Conservation (phyloP, 30 jellyfish, hydroid and myxozoan species). For the Aurelia aurita complex sp. Pacific region DNA sequence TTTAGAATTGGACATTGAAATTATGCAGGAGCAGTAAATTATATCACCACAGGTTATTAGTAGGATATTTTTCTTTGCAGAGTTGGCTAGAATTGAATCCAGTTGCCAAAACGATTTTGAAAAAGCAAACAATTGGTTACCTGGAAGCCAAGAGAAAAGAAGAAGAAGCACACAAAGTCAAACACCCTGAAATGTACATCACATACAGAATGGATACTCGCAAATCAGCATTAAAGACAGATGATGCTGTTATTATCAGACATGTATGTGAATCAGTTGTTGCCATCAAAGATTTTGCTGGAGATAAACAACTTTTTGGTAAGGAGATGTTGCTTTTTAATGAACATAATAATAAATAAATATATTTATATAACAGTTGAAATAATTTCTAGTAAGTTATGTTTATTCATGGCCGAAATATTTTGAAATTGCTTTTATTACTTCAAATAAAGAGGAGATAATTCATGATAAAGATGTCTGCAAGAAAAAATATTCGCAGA, state of each 20-base stretch:
- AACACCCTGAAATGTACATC: conserved; percentile 83
- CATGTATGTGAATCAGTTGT: conserved; percentile 83
- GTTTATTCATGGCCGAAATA: too few relatives aligned
- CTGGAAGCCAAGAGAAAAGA: conserved; percentile 76
- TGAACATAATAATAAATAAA: too few relatives aligned
- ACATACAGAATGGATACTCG: conserved; percentile 79
- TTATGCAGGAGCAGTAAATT: too few relatives aligned
- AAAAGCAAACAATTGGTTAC: conserved; percentile 64
- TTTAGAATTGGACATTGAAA: too few relatives aligned
- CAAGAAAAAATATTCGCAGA: too few relatives aligned
- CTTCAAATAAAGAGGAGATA: too few relatives aligned
- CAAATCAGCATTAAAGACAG: conserved; percentile 78
- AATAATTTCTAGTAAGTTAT: too few relatives aligned
- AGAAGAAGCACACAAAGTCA: conserved; percentile 73
- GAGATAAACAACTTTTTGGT: conserved; percentile 89
- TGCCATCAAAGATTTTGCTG: conserved; percentile 82
- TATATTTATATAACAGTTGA: too few relatives aligned
- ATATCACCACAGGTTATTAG: too few relatives aligned
- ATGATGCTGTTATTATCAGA: conserved; percentile 59
- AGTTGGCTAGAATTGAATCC: conserved; percentile 88
- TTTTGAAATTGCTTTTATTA: too few relatives aligned
- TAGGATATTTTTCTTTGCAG: not conserved
- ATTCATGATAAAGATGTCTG: too few relatives aligned
- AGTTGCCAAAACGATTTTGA: conserved; percentile 66
- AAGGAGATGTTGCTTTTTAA: not conserved